These are phyloP conservation scores for Danio albolineatus DNA, from an alignment of 2,797 vertebrate genomes.

Conservation along the genomic window DNA sequence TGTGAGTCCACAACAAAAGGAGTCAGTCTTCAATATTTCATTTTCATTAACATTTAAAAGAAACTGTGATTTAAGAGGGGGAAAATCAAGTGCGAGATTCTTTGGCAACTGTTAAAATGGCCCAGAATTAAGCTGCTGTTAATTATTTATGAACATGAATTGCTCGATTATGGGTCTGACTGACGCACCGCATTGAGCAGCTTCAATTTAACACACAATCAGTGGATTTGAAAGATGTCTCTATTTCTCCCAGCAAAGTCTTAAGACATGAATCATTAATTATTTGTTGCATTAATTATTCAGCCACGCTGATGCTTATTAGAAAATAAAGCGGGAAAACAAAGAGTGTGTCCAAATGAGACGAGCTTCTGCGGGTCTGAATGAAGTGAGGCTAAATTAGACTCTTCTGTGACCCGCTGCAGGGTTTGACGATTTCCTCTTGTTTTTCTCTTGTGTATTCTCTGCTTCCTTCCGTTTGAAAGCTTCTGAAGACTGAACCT, in stretches of 20 bases:
- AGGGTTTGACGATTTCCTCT: constrained; percentile 24
- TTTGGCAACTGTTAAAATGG: constrained; percentile 42
- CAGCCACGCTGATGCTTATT: constrained; percentile 35
- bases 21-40: constrained; percentile 41
- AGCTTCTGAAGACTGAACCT: not conserved
- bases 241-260: constrained; percentile 42
- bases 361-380: not conserved
- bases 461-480: constrained; percentile 17
- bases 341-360: constrained; percentile 7
- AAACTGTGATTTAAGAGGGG: constrained; percentile 37
- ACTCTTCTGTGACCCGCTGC: constrained; percentile 8
- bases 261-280: constrained; percentile 57
- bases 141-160: constrained; percentile 60
- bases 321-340: constrained; percentile 15
- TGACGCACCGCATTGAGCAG: constrained; percentile 34
- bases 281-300: constrained; percentile 63
- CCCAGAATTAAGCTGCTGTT: constrained; percentile 45
- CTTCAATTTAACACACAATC: constrained; percentile 56
- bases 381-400: constrained; percentile 7
- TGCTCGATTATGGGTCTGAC: constrained; percentile 54
- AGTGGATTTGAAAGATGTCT: constrained; percentile 53
- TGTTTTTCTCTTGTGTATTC: not conserved
- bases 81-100: not conserved
- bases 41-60: constrained; percentile 43
- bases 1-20: constrained; percentile 12